Conservation (phyloP, 1,140 invertebrate species). For the Teleogryllus occipitalis region DNA sequence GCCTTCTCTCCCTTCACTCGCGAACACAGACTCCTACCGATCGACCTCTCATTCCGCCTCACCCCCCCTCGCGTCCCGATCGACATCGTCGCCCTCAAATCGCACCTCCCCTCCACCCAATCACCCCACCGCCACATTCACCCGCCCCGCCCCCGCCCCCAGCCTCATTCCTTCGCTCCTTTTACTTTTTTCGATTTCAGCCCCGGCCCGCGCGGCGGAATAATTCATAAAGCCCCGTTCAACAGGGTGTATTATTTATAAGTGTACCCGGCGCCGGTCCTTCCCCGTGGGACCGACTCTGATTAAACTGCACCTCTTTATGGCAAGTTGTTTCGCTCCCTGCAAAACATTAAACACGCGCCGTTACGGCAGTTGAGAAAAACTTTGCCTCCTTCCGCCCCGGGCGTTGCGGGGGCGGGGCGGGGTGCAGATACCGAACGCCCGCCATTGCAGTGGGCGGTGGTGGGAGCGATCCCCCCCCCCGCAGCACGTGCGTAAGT, state of each 20-base stretch:
- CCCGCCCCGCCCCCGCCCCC: too few relatives aligned
- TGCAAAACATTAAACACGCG: not conserved
- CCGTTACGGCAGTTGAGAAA: not conserved
- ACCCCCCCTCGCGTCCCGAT: too few relatives aligned
- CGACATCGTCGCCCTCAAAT: too few relatives aligned
- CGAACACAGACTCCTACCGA: too few relatives aligned
- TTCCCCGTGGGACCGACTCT: not conserved
- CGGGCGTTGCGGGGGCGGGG: not conserved
- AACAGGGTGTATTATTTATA: not conserved
- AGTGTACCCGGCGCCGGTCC: not conserved
- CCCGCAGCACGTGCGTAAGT: not conserved
- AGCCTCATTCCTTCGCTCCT: not conserved
- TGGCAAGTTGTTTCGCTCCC: not conserved
- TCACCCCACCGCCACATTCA: too few relatives aligned
- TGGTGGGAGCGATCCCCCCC: not conserved
- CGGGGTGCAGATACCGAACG: not conserved
- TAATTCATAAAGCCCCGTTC: not conserved
- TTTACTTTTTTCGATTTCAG: not conserved
- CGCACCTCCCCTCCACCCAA: too few relatives aligned
- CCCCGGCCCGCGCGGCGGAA: not conserved
- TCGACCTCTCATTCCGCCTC: too few relatives aligned
- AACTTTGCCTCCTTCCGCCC: not conserved
- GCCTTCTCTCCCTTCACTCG: too few relatives aligned
- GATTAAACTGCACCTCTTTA: constrained; percentile 4
- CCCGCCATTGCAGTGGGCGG: not conserved